phyloP scores from a whole-genome alignment of 37 sponge, comb jelly and placozoan genomes.

The Halisarca cf. caerulea region DNA sequence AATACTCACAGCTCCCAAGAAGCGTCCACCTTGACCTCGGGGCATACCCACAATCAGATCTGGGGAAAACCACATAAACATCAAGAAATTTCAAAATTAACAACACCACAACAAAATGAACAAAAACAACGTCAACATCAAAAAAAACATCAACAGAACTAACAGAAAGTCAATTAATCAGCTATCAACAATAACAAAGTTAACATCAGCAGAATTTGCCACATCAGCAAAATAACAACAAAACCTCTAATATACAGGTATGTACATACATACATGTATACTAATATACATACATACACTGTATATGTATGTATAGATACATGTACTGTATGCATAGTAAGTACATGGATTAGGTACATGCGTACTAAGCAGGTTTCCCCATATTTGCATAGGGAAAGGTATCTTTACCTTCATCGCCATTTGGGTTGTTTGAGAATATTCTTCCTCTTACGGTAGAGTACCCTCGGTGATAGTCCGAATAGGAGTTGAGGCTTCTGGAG shows the following conservation, averaged over 20 bases:
- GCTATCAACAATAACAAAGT: no score
- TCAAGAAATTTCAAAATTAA: background rate
- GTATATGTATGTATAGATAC: background rate
- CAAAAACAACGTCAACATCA: background rate
- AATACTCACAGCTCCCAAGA: slow-evolving; percentile 6
- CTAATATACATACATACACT: background rate
- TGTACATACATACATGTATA: background rate
- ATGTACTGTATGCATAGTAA: background rate
- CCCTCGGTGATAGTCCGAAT: slow-evolving; percentile 19
- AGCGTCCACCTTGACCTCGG: slow-evolving; percentile 8
- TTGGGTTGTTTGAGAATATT: background rate
- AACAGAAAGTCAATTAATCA: no score
- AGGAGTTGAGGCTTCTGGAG: background rate
- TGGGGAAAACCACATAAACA: background rate
- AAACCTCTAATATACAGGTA: background rate
- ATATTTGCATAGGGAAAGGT: background rate
- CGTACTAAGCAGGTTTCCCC: background rate
- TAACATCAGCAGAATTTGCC: no score
- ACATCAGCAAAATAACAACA: background rate
- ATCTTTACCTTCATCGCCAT: background rate
- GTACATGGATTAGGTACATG: background rate
- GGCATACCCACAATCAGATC: slow-evolving; percentile 16
- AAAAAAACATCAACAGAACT: background rate
- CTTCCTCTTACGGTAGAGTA: background rate
- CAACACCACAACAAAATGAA: background rate